Evolutionary conservation across 2,888 invertebrate genomes (phyloP), one percentile per base, ranked within the genome.

Genomic region (Plebejus anna): DNA sequence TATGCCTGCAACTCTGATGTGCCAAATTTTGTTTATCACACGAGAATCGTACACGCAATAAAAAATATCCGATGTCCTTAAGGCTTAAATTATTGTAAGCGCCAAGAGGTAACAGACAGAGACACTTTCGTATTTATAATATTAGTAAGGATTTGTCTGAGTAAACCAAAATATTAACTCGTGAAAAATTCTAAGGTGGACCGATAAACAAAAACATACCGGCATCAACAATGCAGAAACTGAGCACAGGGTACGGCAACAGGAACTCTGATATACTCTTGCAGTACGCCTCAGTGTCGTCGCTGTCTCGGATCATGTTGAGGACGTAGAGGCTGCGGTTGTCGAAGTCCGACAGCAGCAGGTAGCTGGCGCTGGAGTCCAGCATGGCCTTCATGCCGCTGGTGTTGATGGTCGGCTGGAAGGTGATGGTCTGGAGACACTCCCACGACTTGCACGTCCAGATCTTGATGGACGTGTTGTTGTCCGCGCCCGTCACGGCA

Each of bases 391-490:
- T 97, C 70, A 98, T 89, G 42, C 96, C 95, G 1, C 82, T 73
- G 1, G 82, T 76, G 9, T 89, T 84, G 0, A 94, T 89, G 28
- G 90, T 86, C 0, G 96, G 95, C 1, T 94, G 89, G 84, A 98
- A 97, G 51, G 94, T 95, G 59, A 98, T 95, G 0, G 96, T 98
- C 88, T 98, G 99, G n/a, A 99, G 92, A 85, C 99, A 99, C 75
- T 95, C 95, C 99, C 99, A 99, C 0, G 97, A 95, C 85, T 98
- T 98, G 89, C 99, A 99, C 7, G 98, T 98, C 98, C 99, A 99
- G 73, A 97, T 94, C 90, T 98, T 99, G 76, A 99, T 93, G 83
- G 97, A 97, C 0, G 97, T 96, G 90, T 99, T 99, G 87, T 97
- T 96, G 80, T 97, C 96, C 0, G 98, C 97, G 0, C 98, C 98